Evolutionary conservation across 2,113 vertebrate species (phyloP).

Genomic region (Dipodomys ordii): DNA sequence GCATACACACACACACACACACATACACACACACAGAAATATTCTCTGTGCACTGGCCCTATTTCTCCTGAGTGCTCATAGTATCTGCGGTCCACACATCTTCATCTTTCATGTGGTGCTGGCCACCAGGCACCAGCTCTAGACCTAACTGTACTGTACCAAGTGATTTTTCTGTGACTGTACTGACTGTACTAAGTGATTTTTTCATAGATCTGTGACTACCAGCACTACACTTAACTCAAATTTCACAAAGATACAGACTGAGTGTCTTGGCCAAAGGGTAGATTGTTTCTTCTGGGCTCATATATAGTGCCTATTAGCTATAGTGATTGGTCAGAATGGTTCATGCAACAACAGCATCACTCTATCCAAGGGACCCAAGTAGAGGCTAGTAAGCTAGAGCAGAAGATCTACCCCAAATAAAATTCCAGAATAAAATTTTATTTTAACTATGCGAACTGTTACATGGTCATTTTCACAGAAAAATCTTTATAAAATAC

Average conservation of each 20-base stretch:
- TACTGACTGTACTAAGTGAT: neutral
- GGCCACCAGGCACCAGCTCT: neutral
- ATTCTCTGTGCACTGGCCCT: neutral
- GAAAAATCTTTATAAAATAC: conserved; percentile 28
- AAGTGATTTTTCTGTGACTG: neutral
- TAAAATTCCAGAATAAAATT: neutral
- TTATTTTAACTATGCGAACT: neutral
- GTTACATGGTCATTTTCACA: neutral
- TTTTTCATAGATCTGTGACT: neutral
- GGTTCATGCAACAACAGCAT: neutral
- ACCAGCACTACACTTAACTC: neutral
- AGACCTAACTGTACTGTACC: neutral
- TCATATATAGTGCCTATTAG: neutral
- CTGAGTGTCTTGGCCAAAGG: neutral
- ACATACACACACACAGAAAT: too few species aligned
- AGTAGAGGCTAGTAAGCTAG: neutral
- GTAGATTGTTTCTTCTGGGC: neutral
- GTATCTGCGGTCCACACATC: neutral
- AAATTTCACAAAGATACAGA: neutral
- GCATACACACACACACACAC: neutral
- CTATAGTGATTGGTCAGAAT: neutral
- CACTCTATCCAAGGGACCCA: neutral
- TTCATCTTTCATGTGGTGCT: neutral
- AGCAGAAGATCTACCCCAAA: neutral
- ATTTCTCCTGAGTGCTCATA: neutral